These are phyloP conservation scores for Caenorhabditis tropicalis DNA, from an alignment of 1,140 invertebrate genomes.

Conservation along the genomic window DNA sequence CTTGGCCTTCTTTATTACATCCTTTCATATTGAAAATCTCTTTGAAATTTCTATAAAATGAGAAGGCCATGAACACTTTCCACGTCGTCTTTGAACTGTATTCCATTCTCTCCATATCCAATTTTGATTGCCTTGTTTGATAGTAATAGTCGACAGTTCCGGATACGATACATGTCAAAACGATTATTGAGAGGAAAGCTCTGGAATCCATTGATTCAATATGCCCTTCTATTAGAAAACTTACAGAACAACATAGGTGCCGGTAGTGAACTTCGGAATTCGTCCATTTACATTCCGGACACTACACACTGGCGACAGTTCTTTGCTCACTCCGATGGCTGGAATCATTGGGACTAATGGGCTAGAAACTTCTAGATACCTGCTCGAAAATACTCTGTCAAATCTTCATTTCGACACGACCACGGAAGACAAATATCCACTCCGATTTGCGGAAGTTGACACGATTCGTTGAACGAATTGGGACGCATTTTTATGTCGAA, in stretches of 20 bases:
- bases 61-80: conserved; percentile 16
- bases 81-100: neutral
- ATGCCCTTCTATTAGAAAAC: neutral
- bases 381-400: neutral
- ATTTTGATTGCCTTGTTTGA: neutral
- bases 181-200: neutral
- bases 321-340: neutral
- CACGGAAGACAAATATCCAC: conserved; percentile 18
- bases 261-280: neutral
- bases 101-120: neutral
- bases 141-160: neutral
- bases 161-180: neutral
- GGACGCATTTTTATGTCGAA: conserved; percentile 9
- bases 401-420: conserved; percentile 1
- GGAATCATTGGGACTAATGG: neutral
- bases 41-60: conserved; percentile 4
- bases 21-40: conserved; percentile 24
- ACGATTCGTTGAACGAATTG: neutral
- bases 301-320: conserved; percentile 19
- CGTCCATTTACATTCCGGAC: conserved; percentile 6
- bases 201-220: neutral
- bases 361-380: neutral
- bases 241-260: neutral
- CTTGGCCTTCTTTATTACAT: conserved; percentile 22
- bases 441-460: conserved; percentile 12